phyloP scores from a whole-genome alignment of 2,797 vertebrate species.

The Diplodus puntazzo region DNA sequence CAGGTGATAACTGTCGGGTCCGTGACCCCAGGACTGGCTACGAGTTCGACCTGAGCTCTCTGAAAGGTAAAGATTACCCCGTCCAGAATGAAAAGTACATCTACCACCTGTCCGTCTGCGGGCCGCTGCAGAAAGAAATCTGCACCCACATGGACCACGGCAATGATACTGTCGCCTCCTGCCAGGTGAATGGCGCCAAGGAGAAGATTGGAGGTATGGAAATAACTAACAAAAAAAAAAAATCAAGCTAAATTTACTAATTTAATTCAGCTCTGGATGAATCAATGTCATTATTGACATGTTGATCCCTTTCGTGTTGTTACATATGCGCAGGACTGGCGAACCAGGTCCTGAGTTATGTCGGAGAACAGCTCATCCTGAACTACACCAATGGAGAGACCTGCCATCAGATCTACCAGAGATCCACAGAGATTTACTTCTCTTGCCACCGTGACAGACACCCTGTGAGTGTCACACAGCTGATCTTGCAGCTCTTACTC shows the following conservation, averaged over 20 bases:
- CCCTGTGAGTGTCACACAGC: slow-evolving; percentile 81
- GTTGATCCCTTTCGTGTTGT: background rate
- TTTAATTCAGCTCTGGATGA: background rate
- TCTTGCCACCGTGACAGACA: slow-evolving; percentile 88
- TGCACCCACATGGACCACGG: slow-evolving; percentile 69
- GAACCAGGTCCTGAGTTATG: slow-evolving; percentile 89
- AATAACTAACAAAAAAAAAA: rapidly evolving
- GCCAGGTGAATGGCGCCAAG: slow-evolving; percentile 82
- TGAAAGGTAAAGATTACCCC: slow-evolving; percentile 82
- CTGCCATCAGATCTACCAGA: slow-evolving; percentile 91
- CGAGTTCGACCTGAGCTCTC: slow-evolving; percentile 88
- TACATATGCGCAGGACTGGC: slow-evolving; percentile 81
- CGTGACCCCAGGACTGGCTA: slow-evolving; percentile 89
- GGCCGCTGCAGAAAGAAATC: slow-evolving; percentile 70
- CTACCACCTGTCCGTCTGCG: slow-evolving; percentile 93
- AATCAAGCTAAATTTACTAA: rapidly evolving
- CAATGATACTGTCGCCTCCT: slow-evolving; percentile 83
- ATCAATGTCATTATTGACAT: background rate
- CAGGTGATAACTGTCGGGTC: slow-evolving; percentile 92
- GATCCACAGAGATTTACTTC: slow-evolving; percentile 94
- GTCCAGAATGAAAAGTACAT: slow-evolving; percentile 83
- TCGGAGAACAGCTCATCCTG: slow-evolving; percentile 92
- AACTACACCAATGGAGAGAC: slow-evolving; percentile 92
- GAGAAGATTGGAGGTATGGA: slow-evolving; percentile 90
- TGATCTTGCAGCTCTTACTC: background rate